Conservation (phyloP, 2,113 vertebrate genomes). For the Excalfactoria chinensis region DNA sequence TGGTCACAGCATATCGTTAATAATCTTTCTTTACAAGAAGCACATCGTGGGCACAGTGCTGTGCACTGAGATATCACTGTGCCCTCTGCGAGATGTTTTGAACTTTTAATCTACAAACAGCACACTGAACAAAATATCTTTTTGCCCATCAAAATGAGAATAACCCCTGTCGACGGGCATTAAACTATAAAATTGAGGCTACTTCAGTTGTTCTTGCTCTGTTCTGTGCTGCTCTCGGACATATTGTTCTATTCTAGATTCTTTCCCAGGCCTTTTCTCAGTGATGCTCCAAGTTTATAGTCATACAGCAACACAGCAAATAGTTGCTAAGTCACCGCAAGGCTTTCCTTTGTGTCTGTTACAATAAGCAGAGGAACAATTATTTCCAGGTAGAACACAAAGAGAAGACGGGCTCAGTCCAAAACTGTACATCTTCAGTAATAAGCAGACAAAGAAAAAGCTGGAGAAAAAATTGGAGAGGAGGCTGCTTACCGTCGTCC, state of each 20-base stretch:
- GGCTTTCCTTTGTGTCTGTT: not conserved
- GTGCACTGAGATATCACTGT: not conserved
- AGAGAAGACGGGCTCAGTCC: not conserved
- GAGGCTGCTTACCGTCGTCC: not conserved
- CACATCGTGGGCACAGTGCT: not conserved
- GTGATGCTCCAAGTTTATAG: not conserved
- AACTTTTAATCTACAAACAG: not conserved
- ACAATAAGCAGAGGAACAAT: not conserved
- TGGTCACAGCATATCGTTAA: not conserved
- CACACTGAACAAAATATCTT: not conserved
- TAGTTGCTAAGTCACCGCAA: not conserved
- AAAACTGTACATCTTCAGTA: not conserved
- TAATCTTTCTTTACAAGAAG: constrained; percentile 15
- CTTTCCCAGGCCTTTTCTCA: not conserved
- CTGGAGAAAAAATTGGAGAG: not conserved
- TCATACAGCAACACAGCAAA: not conserved
- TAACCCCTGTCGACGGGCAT: not conserved
- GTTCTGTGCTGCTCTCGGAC: not conserved
- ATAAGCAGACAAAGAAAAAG: not conserved
- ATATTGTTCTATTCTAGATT: not conserved
- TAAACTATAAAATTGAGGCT: not conserved
- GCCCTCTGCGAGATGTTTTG: not conserved
- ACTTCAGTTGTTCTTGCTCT: not conserved
- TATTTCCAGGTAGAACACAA: not conserved
- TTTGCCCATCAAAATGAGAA: not conserved